Percentiles rank a stretch among this genome's conserved stretches.
These are phyloP conservation scores for Platyrinchus mystaceus DNA, from an alignment of 2,797 vertebrate genomes.

Conservation along the genomic window DNA sequence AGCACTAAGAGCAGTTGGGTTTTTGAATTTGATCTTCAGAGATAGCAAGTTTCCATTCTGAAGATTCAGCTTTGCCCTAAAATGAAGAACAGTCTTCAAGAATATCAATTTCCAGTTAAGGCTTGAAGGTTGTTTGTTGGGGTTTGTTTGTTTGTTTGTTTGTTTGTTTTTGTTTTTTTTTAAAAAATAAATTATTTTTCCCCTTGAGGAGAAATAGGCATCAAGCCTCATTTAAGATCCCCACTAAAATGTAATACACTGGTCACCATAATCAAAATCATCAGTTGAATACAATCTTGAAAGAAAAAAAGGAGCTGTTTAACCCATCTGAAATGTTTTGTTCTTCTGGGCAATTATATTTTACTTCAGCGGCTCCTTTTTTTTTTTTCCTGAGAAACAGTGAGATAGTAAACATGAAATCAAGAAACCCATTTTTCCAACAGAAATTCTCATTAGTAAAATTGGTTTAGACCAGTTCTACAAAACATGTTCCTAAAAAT, in stretches of 20 bases:
- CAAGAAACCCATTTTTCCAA: neutral
- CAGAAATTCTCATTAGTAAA: neutral
- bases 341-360: neutral
- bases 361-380: neutral
- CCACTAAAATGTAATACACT: neutral
- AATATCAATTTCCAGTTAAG: neutral
- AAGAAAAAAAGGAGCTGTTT: neutral
- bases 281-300: neutral
- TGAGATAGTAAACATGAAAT: neutral
- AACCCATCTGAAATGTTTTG: neutral
- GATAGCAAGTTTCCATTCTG: neutral
- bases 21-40: neutral
- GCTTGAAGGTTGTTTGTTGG: neutral
- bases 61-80: neutral
- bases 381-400: neutral
- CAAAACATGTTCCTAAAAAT: neutral
- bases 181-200: neutral
- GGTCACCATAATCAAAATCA: neutral
- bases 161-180: neutral
- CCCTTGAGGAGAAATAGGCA: neutral
- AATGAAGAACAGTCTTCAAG: neutral
- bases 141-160: no score
- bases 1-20: neutral
- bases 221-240: neutral
- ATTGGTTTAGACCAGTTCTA: neutral